Evolutionary conservation across 2,888 invertebrate genomes (phyloP), one percentile per base, ranked within the genome.

Genomic region (Gonocerus acuteangulatus): DNA sequence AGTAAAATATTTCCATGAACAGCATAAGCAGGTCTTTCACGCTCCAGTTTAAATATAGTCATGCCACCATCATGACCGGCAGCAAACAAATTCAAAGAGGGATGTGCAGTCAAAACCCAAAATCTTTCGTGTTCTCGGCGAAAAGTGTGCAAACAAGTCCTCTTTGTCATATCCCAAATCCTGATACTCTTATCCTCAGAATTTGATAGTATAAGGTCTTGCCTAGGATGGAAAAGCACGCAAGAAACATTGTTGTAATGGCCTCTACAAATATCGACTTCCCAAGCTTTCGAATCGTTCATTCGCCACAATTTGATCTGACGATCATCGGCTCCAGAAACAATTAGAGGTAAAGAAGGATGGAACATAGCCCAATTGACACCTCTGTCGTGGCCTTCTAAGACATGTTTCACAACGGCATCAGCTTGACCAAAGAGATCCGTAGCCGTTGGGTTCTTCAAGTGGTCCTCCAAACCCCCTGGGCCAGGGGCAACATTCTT

Each of bases 211-310:
- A 99, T 92, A 27, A 97, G 79, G 72, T 99, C 99, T 74, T 96
- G 94, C 16, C 95, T 81, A 0, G 99, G 96, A 77, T 99, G 97
- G 78, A 99, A 99, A 47, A 95, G 76, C 0, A 91, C 95, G 72
- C 96, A 96, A 0, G 96, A 97, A 1, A 99, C 97, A 75, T 99
- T 99, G 79, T 97, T 95, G 79, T 97, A 99, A 74, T 99, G 99
- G 0, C 99, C 99, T n/a, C 99, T 85, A 70, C 96, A 99, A 0
- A 96, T 95, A 76, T 99, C 99, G 45, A 99, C 93, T 74, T 99
- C 97, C 96, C 96, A 97, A 0, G 96, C 97, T 78, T 92, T 91
- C n/a, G 90, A 85, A 75, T 95, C 95, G 72, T 95, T 96, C 95
- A 95, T 95, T 65, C 99, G 81, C 97, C 97, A 99, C 68, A 99